These are phyloP conservation scores for Anomalospiza imberbis DNA, from an alignment of 2,797 vertebrate genomes.

Conservation along the genomic window DNA sequence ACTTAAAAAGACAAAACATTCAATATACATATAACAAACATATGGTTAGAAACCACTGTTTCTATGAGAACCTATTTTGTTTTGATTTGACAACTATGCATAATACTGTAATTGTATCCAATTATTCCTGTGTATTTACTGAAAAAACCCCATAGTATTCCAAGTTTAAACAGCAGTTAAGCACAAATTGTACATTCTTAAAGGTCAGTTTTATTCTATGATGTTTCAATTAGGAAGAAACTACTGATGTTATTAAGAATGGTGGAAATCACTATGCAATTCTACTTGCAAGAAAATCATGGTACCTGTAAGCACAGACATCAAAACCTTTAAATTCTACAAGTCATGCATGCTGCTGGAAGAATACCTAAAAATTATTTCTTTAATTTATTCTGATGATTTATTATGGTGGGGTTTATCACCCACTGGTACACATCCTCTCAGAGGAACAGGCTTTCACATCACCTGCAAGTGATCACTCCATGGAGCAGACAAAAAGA, in stretches of 20 bases:
- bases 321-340: neutral
- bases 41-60: neutral
- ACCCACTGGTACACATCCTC: neutral
- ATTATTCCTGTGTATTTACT: neutral
- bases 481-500: neutral
- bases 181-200: neutral
- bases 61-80: neutral
- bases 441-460: neutral
- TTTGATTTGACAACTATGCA: neutral
- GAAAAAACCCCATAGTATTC: neutral
- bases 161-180: neutral
- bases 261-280: neutral
- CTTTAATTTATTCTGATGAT: neutral
- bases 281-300: neutral
- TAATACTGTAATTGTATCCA: neutral
- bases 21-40: neutral
- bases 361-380: neutral
- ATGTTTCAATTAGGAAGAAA: neutral
- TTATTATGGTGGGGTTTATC: neutral
- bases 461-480: neutral
- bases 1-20: neutral
- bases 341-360: neutral
- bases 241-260: neutral
- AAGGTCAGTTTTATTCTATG: neutral
- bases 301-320: neutral